phyloP scores from a whole-genome alignment of 2,113 vertebrate species.

The Pavo muticus region DNA sequence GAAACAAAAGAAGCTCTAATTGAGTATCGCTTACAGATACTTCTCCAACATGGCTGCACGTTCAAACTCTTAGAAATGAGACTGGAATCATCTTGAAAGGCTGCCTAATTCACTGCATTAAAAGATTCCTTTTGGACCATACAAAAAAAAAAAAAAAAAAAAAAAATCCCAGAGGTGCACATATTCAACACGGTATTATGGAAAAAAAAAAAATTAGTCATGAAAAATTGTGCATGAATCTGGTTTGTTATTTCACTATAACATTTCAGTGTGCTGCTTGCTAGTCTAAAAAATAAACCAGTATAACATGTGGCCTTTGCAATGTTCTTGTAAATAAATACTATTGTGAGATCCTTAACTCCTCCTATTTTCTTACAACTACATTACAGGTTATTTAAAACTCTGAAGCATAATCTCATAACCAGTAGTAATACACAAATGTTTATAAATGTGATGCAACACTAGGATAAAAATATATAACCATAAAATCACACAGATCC shows the following conservation, averaged over 20 bases:
- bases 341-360: neutral
- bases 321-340: neutral
- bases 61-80: neutral
- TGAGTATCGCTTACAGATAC: neutral
- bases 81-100: neutral
- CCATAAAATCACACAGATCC: neutral
- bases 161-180: neutral
- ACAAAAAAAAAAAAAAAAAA: no score
- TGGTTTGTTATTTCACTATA: neutral
- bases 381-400: neutral
- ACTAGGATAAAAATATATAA: neutral
- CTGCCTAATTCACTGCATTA: neutral
- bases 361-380: neutral
- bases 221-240: neutral
- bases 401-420: neutral
- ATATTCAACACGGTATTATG: neutral
- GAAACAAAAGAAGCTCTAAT: neutral
- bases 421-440: neutral
- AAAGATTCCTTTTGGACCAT: neutral
- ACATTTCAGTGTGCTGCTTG: neutral
- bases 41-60: neutral
- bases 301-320: neutral
- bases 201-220: neutral
- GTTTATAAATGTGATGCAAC: neutral
- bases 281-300: neutral